Conservation (phyloP, 2,888 invertebrate genomes). For the Euzophera pinguis region DNA sequence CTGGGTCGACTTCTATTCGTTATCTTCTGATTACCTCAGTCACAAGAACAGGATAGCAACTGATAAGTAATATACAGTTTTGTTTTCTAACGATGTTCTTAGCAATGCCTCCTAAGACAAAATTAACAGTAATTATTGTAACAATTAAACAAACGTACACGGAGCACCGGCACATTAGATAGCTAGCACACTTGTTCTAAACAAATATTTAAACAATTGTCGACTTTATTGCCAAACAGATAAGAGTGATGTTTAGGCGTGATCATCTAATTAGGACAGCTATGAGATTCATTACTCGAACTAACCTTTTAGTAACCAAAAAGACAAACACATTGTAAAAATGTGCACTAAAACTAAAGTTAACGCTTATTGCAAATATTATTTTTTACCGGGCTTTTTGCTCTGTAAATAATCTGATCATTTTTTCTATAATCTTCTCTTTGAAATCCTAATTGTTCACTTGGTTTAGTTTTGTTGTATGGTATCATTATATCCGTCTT, state of each 20-base stretch:
- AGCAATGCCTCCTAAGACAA: neutral
- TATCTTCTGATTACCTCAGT: neutral
- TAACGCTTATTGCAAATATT: no score
- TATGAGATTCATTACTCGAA: neutral
- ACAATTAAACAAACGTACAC: constrained; percentile 7
- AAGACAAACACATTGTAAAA: no score
- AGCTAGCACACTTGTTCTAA: neutral
- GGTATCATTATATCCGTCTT: no score
- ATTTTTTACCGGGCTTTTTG: no score
- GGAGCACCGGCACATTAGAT: neutral
- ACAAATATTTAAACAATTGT: constrained; percentile 8
- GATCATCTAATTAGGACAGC: constrained; percentile 1
- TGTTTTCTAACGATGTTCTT: neutral
- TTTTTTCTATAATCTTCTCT: no score
- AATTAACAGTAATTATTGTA: constrained; percentile 3
- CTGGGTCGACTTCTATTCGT: no score
- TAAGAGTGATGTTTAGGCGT: constrained; percentile 6
- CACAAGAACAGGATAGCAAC: neutral
- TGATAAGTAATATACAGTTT: neutral
- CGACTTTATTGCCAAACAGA: neutral
- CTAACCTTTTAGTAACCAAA: no score
- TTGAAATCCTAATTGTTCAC: no score
- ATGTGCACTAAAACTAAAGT: no score
- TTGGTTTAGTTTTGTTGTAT: no score
- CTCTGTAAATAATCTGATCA: no score